Base-by-base conservation (phyloP, 2,113 vertebrate genomes). In the Holacanthus passer region DNA sequence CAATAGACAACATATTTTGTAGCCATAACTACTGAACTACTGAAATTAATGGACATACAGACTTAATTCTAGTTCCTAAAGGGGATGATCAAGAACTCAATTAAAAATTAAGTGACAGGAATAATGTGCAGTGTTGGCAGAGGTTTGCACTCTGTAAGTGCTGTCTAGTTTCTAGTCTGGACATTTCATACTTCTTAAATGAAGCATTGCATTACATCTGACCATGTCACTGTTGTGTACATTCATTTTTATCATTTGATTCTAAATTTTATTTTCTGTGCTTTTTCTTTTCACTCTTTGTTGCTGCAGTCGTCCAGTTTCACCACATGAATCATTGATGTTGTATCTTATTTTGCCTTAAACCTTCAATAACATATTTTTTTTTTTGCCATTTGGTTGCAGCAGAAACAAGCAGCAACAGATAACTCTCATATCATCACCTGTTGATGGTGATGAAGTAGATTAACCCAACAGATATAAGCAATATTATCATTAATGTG, bases 41-140 rank as follows among this genome's bases (percentile, higher is more conserved):
- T 43, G 35, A 55, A 55, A 82, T 29, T 74, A 69, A 70, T 64
- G 56, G 80, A 70, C 73, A 48, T 31, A 67, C 8, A 47, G 58
- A 64, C 65, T 70, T 76, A 12, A 82, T 64, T 76, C 50, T 47
- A 39, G 31, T 45, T 45, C 65, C 31, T 56, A 16, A n/a, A 48
- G 58, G 65, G 37, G 8, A 70, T 29, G 37, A 73, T 45, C 22
- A 4, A 55, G 37, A 37, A 64, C 70, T 63, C 39, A 70, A 82
- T 70, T 47, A 63, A 82, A 82, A 47, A 63, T 68, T 11, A 62
- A 69, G 35, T 75, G 79, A 82, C 47, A 76, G 64, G 56, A 63
- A 55, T 70, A 73, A 69, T 76, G 55, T 69, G 53, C 52, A 32
- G 62, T 67, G 60, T 62, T 82, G 79, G 64, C 79, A 63, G 71